Evolutionary conservation across 1,140 invertebrate species (phyloP), one percentile per base, ranked within the genome.

Genomic region (Drosophila sechellia): DNA sequence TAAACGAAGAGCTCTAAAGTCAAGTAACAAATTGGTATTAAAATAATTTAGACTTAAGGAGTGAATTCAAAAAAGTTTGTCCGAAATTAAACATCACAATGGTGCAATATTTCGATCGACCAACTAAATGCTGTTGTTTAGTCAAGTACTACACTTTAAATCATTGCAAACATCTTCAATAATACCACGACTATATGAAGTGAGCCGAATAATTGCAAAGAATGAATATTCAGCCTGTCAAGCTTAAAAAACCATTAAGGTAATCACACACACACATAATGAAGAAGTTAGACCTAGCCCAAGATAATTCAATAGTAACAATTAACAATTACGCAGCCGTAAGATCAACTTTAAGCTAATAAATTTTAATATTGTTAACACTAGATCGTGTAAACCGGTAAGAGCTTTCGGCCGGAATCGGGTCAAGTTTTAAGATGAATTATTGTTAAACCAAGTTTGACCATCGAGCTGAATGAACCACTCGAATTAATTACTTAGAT

Each of bases 201-300:
- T 15, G 42, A 54, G 43, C n/a, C 42, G 25, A 50, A 34, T 27
- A 73, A 17, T 43, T 61, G 11, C 3, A 20, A 55, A 42, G 56
- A 22, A 22, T 40, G 8, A 40, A 70, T 61, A 40, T 57, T 56
- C 34, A 43, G 45, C 56, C 56, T 70, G 39, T 61, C 46, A 80
- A 73, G 78, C 65, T 75, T 81, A 64, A 77, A 40, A 27, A 59
- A 55, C 10, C 17, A 66, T 27, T 27, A 57, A 79, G 17, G 61
- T 27, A 58, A 39, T 31, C 27, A 31, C 31, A 31, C 27, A 31
- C 31, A 31, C 27, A 71, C 10, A 66, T 15, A 69, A 64, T 43
- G 64, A 69, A 49, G 79, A 72, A 68, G 43, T 77, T 79, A 77
- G 66, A 45, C 53, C 13, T 81, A 87, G 66, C 49, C 43, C 74